Base-by-base conservation (phyloP, 2,888 invertebrate species). In the Ormyrus labotus region DNA sequence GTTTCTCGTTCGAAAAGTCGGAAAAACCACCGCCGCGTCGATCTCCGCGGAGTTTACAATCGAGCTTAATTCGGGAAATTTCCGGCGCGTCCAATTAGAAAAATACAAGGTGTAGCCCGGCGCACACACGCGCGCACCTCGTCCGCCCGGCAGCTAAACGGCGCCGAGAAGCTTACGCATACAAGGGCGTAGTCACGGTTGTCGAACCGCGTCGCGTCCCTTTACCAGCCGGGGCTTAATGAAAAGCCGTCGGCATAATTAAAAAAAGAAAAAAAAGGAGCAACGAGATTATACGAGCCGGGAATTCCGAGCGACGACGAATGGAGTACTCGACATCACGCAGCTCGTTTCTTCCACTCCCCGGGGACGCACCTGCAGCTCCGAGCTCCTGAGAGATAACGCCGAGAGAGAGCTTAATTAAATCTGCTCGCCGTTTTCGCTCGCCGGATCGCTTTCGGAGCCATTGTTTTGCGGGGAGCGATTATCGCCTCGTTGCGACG, bases 231-330 rank as follows among this genome's bases (percentile, higher is more conserved):
- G 9, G 58, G 7, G 6, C 57, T 7, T 58, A 53, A 67, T 74
- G 74, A 60, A 74, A 67, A 63, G 74, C 11, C 48, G n/a, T 13
- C 5, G 10, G 61, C 34, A 34, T 63, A 72, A 72, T 47, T 47
- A 71, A 8, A 6, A 51, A 34, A 50, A 50, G 48, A 48, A 47
- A n/a, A 34, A 34, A 13, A 55, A 74, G 78, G 81, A 60, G 77
- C 73, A 72, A 58, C 55, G 55, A 58, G 60, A 51, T 34, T 34
- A 34, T 34, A 34, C 34, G 34, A 34, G 34, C 34, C 34, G 34
- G 34, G 34, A 34, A 34, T 34, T 34, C 34, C 34, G 34, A 34
- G 34, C 34, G 34, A 34, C 34, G 34, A 34, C 34, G 34, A 34
- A 34, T 34, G 34, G 34, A 34, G 34, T 34, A 1, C 34, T 34